Base-by-base conservation (phyloP, 2,888 invertebrate species). In the Xestoiulus laeticollis region DNA sequence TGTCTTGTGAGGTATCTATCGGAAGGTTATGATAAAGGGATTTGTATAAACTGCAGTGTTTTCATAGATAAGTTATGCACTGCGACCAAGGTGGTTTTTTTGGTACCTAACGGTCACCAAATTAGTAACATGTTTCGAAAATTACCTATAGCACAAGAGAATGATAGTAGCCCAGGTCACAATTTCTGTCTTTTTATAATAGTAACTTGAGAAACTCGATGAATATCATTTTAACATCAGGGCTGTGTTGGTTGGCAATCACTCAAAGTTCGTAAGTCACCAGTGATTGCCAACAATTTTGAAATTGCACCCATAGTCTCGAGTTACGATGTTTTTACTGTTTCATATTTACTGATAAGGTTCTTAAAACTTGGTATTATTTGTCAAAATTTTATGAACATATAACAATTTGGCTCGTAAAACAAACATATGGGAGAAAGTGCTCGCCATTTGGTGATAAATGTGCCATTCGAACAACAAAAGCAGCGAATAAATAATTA, bases 301-400 rank as follows among this genome's bases (percentile, higher is more conserved):
- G 6, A 68, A 68, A 68, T 26, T 26, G 26, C 26, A n/a, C n/a
- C n/a, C 26, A 68, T 26, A 6, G 68, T 26, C 68, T 68, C 68
- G 26, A 68, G 6, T 68, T 68, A 68, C 68, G 68, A 26, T 68
- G 68, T 68, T 68, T 22, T 68, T 22, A 68, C 26, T 8, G 6
- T 68, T 68, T 68, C 68, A 68, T 68, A 68, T 68, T 68, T 26
- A 68, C 68, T 6, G 68, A 68, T 26, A 68, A 26, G 68, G 68
- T 10, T 68, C 8, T 10, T 22, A 26, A 26, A 68, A 68, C 68
- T 68, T 5, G 22, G 3, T 22, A 26, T 68, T 26, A 68, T n/a
- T 26, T 22, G 26, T n/a, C 1, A 68, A 68, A 68, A 68, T 12
- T 59, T 22, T 22, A n/a, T 16, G 12, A 48, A 8, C 6, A 68